Percentiles rank a stretch among this genome's conserved stretches.
These are phyloP conservation scores for Crambe crambe DNA, from an alignment of 37 sponge, comb jelly and placozoan species.

Conservation along the genomic window DNA sequence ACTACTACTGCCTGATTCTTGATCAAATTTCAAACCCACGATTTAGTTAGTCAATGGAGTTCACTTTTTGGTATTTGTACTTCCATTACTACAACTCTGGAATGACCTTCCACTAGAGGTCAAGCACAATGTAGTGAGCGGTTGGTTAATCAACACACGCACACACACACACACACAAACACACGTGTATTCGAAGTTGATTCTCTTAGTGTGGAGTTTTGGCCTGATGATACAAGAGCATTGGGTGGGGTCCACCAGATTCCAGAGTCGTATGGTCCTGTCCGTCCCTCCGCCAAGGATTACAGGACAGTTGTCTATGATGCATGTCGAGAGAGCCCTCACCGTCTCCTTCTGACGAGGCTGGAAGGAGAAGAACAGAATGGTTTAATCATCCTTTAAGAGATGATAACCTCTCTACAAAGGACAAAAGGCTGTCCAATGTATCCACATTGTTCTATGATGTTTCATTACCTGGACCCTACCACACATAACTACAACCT, in stretches of 20 bases:
- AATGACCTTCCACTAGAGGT: no score
- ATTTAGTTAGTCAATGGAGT: no score
- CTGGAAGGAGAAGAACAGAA: constrained; percentile 4
- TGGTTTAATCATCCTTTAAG: no score
- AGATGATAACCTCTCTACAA: no score
- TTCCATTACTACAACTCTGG: no score
- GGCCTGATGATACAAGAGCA: constrained; percentile 60
- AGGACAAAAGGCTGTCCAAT: no score
- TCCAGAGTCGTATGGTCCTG: constrained; percentile 74
- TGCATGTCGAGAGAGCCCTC: constrained; percentile 42
- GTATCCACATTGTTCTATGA: not conserved
- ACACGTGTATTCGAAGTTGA: constrained; percentile 40
- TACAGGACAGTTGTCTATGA: constrained; percentile 57
- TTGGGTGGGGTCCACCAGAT: constrained; percentile 51
- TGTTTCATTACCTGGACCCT: not conserved
- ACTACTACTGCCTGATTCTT: no score
- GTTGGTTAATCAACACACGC: no score
- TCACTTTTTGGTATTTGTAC: no score
- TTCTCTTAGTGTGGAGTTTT: constrained; percentile 6
- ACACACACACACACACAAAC: no score
- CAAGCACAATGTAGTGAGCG: no score
- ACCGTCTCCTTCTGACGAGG: constrained; percentile 57
- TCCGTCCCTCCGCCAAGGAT: constrained; percentile 83
- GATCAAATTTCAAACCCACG: no score
- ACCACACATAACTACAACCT: not conserved